Evolutionary conservation across 2,113 vertebrate species (phyloP).

Genomic region (Tachuris rubrigastra): DNA sequence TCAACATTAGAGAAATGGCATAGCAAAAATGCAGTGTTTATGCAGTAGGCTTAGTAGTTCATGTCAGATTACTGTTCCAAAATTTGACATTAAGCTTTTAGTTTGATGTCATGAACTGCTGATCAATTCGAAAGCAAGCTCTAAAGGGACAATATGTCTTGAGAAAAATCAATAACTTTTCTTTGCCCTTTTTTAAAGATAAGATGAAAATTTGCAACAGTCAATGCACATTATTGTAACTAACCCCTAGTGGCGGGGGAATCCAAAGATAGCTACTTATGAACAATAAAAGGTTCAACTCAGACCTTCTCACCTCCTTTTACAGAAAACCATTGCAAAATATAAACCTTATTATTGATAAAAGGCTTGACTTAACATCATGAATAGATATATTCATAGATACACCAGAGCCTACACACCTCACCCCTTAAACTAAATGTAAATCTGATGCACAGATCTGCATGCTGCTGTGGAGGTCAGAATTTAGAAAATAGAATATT

Average conservation of each 20-base stretch:
- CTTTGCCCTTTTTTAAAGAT: not conserved
- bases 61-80: not conserved
- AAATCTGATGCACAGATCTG: not conserved
- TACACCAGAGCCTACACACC: not conserved
- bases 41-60: not conserved
- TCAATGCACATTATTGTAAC: not conserved
- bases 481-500: not conserved
- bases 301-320: not conserved
- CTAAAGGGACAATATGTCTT: not conserved
- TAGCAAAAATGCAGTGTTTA: not conserved
- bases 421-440: not conserved
- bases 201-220: not conserved
- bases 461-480: not conserved
- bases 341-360: not conserved
- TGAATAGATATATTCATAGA: not conserved
- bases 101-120: not conserved
- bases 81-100: slow-evolving; percentile 19
- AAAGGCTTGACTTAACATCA: not conserved
- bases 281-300: not conserved
- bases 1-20: not conserved
- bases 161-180: slow-evolving; percentile 12
- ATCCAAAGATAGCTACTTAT: not conserved
- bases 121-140: slow-evolving; percentile 13
- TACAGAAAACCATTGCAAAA: not conserved
- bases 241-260: not conserved